Percentiles rank a stretch among this genome's conserved stretches.
phyloP scores from a whole-genome alignment of 2,113 vertebrate genomes.

The Uria aalge region DNA sequence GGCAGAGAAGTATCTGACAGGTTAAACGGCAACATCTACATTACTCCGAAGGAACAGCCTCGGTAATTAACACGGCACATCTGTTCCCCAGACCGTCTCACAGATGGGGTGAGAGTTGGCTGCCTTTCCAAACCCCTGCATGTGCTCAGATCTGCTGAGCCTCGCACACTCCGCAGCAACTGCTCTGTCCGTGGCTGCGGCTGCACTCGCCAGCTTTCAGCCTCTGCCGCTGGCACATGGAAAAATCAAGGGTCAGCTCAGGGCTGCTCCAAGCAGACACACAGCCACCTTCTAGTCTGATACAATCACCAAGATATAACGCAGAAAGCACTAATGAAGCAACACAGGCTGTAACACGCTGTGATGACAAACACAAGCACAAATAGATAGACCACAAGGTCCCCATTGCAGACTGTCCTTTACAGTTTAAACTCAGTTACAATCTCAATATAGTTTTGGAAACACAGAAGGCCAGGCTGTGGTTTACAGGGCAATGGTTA shows the following conservation, averaged over 20 bases:
- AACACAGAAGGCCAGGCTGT: background rate
- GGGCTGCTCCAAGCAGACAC: background rate
- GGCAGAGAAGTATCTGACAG: background rate
- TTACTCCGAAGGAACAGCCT: background rate
- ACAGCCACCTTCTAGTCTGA: background rate
- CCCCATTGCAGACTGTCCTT: background rate
- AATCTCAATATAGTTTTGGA: background rate
- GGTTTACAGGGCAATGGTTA: background rate
- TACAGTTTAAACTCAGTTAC: background rate
- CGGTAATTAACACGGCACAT: background rate
- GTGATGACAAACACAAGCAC: background rate
- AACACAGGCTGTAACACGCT: background rate
- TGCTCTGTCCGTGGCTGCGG: fast-evolving
- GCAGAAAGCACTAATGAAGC: background rate
- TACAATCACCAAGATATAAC: background rate
- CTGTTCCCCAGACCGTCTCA: background rate
- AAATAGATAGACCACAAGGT: background rate
- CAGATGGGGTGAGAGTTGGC: background rate
- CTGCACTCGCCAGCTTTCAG: background rate
- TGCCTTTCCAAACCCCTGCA: background rate
- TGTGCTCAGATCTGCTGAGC: background rate
- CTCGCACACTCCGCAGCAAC: background rate
- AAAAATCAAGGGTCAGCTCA: background rate
- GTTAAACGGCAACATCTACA: background rate
- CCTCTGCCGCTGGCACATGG: background rate